Conservation (phyloP, 2,113 vertebrate species). For the Balaenoptera acutorostrata region DNA sequence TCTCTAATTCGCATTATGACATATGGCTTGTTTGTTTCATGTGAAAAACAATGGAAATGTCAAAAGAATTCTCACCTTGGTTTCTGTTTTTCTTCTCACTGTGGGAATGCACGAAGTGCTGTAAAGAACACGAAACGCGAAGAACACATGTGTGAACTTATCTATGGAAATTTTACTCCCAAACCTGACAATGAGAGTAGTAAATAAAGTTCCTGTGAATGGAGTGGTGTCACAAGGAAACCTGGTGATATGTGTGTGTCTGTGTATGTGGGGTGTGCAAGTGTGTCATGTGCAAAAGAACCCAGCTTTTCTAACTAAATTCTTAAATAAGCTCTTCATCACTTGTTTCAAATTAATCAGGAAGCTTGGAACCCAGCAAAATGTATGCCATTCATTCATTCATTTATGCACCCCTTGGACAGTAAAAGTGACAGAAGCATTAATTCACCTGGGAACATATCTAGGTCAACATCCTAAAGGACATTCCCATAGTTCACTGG, state of each 20-base stretch:
- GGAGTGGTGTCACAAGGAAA: slow-evolving; percentile 56
- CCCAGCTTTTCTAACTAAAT: neutral
- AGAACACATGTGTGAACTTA: slow-evolving; percentile 47
- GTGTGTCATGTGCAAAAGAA: neutral
- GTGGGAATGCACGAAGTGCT: slow-evolving; percentile 35
- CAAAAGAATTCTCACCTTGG: slow-evolving; percentile 74
- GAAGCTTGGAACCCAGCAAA: slow-evolving; percentile 69
- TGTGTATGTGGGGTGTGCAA: neutral
- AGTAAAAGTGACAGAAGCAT: slow-evolving; percentile 74
- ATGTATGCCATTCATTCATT: slow-evolving; percentile 63
- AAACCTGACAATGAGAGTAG: slow-evolving; percentile 55
- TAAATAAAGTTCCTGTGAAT: slow-evolving; percentile 74
- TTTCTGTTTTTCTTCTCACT: slow-evolving; percentile 65
- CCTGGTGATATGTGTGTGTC: neutral
- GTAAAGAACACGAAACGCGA: slow-evolving; percentile 61
- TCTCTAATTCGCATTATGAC: slow-evolving; percentile 83
- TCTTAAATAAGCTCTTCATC: neutral
- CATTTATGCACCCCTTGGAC: slow-evolving; percentile 76
- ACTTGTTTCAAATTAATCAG: slow-evolving; percentile 34
- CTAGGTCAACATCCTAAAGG: slow-evolving; percentile 74
- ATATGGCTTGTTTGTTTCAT: slow-evolving; percentile 79
- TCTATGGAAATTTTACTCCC: slow-evolving; percentile 73
- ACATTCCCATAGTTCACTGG: slow-evolving; percentile 72
- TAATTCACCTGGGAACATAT: slow-evolving; percentile 71
- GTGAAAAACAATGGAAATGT: slow-evolving; percentile 80